Evolutionary conservation across 2,797 vertebrate species (phyloP).

Genomic region (Pangasius macronema): DNA sequence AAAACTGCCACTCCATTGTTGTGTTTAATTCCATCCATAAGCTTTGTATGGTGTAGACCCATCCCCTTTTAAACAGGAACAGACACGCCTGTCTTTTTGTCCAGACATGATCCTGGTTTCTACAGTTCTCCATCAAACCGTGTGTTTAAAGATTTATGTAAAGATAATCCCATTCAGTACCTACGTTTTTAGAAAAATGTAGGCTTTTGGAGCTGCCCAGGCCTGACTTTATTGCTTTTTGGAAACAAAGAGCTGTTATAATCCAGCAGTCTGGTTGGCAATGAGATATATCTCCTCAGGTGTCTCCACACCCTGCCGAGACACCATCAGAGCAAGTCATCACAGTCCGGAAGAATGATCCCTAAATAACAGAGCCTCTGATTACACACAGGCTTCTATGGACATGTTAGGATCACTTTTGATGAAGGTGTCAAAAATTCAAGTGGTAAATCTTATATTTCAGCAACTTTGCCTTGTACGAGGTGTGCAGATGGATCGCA

Average conservation of each 20-base stretch:
- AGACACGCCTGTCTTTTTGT: constrained; percentile 30
- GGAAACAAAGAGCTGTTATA: constrained; percentile 63
- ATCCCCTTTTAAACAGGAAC: constrained; percentile 12
- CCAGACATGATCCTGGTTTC: constrained; percentile 1
- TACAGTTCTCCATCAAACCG: constrained; percentile 29
- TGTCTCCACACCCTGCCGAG: constrained; percentile 54
- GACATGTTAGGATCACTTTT: constrained; percentile 63
- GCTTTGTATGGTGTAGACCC: constrained; percentile 17
- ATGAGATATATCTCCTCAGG: constrained; percentile 49
- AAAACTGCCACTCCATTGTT: not conserved
- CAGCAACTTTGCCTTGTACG: constrained; percentile 51
- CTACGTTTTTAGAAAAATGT: constrained; percentile 58
- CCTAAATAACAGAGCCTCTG: constrained; percentile 63
- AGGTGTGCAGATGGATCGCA: constrained; percentile 41
- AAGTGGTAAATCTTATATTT: constrained; percentile 61
- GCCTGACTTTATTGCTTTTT: constrained; percentile 39
- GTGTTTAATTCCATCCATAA: constrained; percentile 29
- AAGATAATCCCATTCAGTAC: constrained; percentile 56
- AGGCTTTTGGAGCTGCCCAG: constrained; percentile 52
- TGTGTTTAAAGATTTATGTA: constrained; percentile 57
- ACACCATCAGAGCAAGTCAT: constrained; percentile 62
- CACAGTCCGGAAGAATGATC: constrained; percentile 49
- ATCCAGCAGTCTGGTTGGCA: constrained; percentile 52
- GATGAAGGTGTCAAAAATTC: constrained; percentile 60
- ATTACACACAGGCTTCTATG: constrained; percentile 61